Evolutionary conservation across 2,888 invertebrate species (phyloP), one percentile per base, ranked within the genome.

Genomic region (Drosophila multiciliata): DNA sequence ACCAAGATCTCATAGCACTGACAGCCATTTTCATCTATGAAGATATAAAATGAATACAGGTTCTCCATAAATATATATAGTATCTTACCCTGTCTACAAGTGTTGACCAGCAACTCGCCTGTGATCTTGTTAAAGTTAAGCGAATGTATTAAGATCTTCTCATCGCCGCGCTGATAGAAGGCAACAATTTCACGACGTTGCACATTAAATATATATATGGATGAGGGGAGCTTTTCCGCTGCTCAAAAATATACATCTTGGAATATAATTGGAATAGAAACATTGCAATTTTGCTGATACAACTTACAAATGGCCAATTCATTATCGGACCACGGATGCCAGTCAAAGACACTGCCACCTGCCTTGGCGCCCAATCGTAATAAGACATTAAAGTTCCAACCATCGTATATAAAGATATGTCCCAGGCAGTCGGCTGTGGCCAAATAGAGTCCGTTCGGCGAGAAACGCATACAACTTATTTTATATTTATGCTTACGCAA

Each of bases 311-410:
- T 87, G 0, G 91, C 92, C 59, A 94, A 82, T 72, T 93, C 91
- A 2, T 91, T 90, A 29, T 91, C 92, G 26, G 91, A 92, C 94
- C 94, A 94, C 1, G 94, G 94, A 87, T 94, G 94, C 93, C 93
- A 94, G 58, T 93, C 93, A 26, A 93, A 91, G 33, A 90, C 78
- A 9, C 89, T 83, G 7, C 77, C 50, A 62, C 17, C 85, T 69
- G 80, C 75, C 38, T 78, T 83, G 17, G 90, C 83, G 26, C 76
- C 71, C 5, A 92, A 71, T 0, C 78, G 80, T 3, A 87, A 57
- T n/a, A 88, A 70, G 0, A 88, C 73, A 15, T 81, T 77, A 52
- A 80, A 90, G 0, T 75, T 73, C 4, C 57, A 63, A 81, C 90
- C 90, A 57, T 89, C 80, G 65, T 85, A 91, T 32, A 93, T 82